Percentiles rank a stretch among this genome's conserved stretches.
Conservation (phyloP, 2,113 vertebrate species). For the Boulengeromyrus knoepffleri region DNA sequence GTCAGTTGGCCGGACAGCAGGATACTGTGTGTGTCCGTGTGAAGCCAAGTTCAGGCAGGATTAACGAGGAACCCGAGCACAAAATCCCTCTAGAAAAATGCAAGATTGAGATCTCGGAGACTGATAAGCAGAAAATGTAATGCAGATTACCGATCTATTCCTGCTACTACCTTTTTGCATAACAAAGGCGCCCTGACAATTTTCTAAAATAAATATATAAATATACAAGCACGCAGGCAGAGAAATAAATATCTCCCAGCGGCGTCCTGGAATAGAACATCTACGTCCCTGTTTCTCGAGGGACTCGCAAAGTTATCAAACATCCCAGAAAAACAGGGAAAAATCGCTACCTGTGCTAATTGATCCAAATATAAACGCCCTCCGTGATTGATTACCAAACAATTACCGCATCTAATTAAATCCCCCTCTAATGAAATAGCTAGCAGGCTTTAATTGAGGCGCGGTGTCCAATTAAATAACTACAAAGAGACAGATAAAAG, state of each 20-base stretch:
- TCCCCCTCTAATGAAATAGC: background rate
- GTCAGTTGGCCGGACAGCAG: constrained; percentile 9
- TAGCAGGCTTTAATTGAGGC: constrained; percentile 6
- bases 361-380: constrained; percentile 4
- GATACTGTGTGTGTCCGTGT: background rate
- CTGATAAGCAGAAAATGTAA: background rate
- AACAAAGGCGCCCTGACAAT: background rate
- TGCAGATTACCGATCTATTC: background rate
- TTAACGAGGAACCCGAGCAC: background rate
- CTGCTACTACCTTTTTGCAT: background rate
- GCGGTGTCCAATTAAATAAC: background rate
- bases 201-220: constrained; percentile 5
- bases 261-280: background rate
- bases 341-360: background rate
- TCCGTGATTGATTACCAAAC: background rate
- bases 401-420: constrained; percentile 12
- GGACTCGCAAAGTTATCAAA: background rate
- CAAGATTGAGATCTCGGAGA: background rate
- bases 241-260: background rate
- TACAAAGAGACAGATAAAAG: background rate
- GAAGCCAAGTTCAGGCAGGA: background rate
- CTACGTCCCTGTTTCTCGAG: background rate
- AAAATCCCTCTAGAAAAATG: background rate
- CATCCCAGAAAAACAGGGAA: background rate
- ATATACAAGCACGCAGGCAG: background rate